phyloP scores from a whole-genome alignment of 2,888 invertebrate genomes.

The Leptarthrus brevirostris region DNA sequence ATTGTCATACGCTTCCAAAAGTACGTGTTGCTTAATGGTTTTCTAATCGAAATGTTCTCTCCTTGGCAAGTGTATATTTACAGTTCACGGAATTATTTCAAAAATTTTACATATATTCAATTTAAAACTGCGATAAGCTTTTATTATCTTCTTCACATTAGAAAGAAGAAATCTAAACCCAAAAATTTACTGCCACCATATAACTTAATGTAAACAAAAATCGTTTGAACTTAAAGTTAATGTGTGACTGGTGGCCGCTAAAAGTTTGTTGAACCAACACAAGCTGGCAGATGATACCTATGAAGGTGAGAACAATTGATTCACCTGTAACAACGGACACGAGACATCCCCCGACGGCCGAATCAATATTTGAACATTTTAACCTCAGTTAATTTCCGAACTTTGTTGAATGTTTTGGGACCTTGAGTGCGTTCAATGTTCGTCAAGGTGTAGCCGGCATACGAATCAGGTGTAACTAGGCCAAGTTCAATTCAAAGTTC shows the following conservation, averaged over 20 bases:
- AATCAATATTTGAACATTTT: background rate
- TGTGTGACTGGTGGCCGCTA: background rate
- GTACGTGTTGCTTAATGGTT: too few relatives aligned
- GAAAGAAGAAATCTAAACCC: background rate
- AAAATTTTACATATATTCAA: background rate
- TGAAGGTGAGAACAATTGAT: constrained; percentile 5
- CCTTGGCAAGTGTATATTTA: background rate
- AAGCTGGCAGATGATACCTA: background rate
- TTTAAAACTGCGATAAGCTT: background rate
- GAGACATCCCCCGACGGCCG: background rate
- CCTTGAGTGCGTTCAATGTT: constrained; percentile 25
- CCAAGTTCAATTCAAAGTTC: constrained; percentile 3
- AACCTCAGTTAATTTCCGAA: background rate
- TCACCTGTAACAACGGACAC: background rate
- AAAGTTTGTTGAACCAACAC: background rate
- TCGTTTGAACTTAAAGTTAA: background rate
- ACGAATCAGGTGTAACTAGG: background rate
- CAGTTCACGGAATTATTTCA: background rate
- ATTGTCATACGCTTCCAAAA: too few relatives aligned
- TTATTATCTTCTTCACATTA: background rate
- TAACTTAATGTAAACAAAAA: constrained; percentile 4
- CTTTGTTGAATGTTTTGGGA: background rate
- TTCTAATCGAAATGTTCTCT: too few relatives aligned
- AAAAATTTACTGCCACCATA: background rate
- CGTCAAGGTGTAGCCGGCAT: background rate